These are phyloP conservation scores for Corvus moneduloides DNA, from an alignment of 2,113 vertebrate species.

Conservation along the genomic window DNA sequence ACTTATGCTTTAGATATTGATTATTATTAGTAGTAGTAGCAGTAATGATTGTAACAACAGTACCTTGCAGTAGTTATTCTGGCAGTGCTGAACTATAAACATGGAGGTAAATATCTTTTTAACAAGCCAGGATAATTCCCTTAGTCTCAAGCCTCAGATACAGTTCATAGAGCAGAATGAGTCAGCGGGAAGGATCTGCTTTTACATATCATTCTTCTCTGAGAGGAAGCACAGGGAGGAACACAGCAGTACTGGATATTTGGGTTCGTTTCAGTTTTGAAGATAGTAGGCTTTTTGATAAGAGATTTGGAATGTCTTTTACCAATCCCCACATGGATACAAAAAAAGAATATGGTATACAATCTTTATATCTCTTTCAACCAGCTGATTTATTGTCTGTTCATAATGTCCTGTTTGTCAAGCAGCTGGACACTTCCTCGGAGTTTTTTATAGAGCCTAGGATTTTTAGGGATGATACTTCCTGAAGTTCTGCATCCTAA, in stretches of 20 bases:
- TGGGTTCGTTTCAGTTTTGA: neutral
- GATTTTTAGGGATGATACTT: conserved; percentile 57
- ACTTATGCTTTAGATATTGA: neutral
- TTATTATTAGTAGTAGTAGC: neutral
- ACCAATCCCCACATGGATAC: neutral
- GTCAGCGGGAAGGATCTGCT: neutral
- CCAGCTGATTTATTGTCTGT: neutral
- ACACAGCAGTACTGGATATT: neutral
- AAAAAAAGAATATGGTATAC: neutral
- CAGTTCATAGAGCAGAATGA: neutral
- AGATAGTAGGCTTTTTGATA: neutral
- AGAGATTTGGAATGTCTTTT: neutral
- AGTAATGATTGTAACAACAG: neutral
- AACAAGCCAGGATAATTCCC: neutral
- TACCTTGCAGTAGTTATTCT: neutral
- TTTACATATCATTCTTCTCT: neutral
- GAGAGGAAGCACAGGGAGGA: neutral
- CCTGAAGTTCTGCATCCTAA: conserved; percentile 59
- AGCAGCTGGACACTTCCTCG: conserved; percentile 59
- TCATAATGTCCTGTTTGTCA: neutral
- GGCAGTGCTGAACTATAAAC: neutral
- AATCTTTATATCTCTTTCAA: neutral
- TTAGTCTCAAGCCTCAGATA: neutral
- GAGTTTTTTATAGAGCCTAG: conserved; percentile 50
- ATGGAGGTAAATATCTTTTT: neutral